A percentile compares a stretch with the other conserved stretches of the same genome.
Evolutionary conservation across 2,113 vertebrate species (phyloP).

Genomic region (Jacana jacana): DNA sequence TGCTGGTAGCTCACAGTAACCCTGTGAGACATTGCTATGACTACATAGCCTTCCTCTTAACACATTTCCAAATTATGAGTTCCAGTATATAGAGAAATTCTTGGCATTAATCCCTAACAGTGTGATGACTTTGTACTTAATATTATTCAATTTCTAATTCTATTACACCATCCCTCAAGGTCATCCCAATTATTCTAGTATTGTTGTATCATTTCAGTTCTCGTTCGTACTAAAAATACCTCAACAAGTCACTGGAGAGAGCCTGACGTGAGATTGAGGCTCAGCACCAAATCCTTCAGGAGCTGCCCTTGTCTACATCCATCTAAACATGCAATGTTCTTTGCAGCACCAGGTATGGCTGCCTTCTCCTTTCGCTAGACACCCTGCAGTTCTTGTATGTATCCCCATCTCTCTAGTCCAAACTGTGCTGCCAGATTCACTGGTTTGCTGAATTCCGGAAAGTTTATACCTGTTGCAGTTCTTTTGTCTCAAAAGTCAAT

Average conservation of each 20-base stretch:
- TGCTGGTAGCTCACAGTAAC: background rate
- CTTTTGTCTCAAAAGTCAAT: background rate
- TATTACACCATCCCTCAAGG: background rate
- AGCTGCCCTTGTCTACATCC: background rate
- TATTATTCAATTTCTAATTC: background rate
- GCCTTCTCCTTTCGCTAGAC: background rate
- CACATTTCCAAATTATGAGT: background rate
- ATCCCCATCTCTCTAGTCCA: background rate
- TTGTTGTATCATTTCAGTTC: background rate
- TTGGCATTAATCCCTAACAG: background rate
- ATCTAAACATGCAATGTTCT: background rate
- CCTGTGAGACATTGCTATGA: background rate
- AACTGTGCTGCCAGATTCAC: background rate
- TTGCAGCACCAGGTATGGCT: background rate
- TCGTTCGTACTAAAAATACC: background rate
- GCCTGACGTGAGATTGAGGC: background rate
- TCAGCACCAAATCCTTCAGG: background rate
- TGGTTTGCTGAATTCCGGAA: background rate
- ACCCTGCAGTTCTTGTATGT: background rate
- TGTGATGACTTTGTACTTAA: background rate
- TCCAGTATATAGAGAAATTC: background rate
- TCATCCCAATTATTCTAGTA: background rate
- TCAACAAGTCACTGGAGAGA: background rate
- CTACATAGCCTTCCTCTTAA: background rate
- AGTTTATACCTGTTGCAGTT: background rate